Conservation (phyloP, 2,888 invertebrate species). For the Erannis defoliaria region DNA sequence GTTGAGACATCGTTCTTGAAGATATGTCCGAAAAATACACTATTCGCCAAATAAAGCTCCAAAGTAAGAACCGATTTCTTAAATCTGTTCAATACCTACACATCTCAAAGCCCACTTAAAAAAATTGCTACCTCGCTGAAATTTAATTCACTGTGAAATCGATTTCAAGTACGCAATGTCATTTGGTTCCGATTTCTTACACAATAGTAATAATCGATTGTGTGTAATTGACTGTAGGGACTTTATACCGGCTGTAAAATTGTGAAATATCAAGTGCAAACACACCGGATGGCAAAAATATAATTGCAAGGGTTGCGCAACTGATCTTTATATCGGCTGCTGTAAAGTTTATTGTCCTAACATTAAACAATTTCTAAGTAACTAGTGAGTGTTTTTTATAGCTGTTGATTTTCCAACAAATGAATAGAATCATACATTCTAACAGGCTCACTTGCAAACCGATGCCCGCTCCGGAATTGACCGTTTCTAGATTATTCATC, state of each 20-base stretch:
- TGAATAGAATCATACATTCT: too few relatives aligned
- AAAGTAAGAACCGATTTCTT: too few relatives aligned
- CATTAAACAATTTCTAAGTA: background rate
- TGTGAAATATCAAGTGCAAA: background rate
- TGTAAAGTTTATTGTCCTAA: background rate
- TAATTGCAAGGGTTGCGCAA: background rate
- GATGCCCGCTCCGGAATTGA: too few relatives aligned
- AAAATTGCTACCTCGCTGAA: too few relatives aligned
- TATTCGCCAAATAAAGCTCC: too few relatives aligned
- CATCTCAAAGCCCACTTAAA: too few relatives aligned
- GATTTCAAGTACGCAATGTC: background rate
- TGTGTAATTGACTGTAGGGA: slow-evolving; percentile 5
- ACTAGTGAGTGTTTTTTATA: background rate
- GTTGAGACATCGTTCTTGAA: too few relatives aligned
- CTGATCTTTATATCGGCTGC: background rate
- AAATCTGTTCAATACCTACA: too few relatives aligned
- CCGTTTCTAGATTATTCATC: too few relatives aligned
- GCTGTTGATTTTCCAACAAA: too few relatives aligned
- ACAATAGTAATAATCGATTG: slow-evolving; percentile 1
- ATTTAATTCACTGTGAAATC: background rate
- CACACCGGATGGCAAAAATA: background rate
- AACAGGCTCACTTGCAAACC: too few relatives aligned
- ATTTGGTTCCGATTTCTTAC: background rate
- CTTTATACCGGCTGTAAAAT: background rate
- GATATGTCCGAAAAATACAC: too few relatives aligned